Evolutionary conservation across 2,888 invertebrate genomes (phyloP).

Genomic region (Pollenia griseotomentosa): DNA sequence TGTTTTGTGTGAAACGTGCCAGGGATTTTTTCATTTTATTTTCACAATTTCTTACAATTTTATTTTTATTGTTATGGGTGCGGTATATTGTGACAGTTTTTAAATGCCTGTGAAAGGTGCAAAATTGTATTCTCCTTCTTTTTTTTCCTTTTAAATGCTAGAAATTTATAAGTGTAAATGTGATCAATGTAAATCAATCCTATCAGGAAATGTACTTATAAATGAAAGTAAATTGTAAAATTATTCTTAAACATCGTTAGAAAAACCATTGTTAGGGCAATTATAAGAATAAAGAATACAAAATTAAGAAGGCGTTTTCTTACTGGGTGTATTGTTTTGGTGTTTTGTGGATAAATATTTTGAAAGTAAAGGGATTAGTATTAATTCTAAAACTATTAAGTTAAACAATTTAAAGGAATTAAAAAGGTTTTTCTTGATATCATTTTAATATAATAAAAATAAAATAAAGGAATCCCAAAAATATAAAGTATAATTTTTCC

Average conservation of each 20-base stretch:
- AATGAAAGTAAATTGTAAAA: conserved; percentile 49
- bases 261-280: conserved; percentile 65
- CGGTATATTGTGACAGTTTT: conserved; percentile 73
- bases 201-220: conserved; percentile 60
- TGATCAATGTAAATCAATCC: conserved; percentile 61
- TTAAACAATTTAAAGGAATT: neutral
- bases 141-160: conserved; percentile 29
- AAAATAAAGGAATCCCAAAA: too few relatives aligned
- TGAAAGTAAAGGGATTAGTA: conserved; percentile 43
- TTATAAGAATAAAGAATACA: conserved; percentile 74
- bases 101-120: conserved; percentile 68
- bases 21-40: conserved; percentile 26
- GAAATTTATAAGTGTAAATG: conserved; percentile 3
- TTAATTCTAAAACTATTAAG: conserved; percentile 41
- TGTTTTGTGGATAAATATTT: conserved; percentile 49
- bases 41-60: conserved; percentile 36
- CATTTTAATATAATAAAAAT: too few relatives aligned
- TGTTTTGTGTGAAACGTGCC: conserved; percentile 71
- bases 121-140: conserved; percentile 25
- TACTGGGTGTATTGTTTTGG: conserved; percentile 81
- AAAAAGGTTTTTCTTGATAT: neutral
- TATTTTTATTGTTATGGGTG: conserved; percentile 69
- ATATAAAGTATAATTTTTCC: too few relatives aligned
- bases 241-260: conserved; percentile 41
- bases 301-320: conserved; percentile 78